Conservation (phyloP, 2,113 vertebrate genomes). For the Neolamprologus falcicula region DNA sequence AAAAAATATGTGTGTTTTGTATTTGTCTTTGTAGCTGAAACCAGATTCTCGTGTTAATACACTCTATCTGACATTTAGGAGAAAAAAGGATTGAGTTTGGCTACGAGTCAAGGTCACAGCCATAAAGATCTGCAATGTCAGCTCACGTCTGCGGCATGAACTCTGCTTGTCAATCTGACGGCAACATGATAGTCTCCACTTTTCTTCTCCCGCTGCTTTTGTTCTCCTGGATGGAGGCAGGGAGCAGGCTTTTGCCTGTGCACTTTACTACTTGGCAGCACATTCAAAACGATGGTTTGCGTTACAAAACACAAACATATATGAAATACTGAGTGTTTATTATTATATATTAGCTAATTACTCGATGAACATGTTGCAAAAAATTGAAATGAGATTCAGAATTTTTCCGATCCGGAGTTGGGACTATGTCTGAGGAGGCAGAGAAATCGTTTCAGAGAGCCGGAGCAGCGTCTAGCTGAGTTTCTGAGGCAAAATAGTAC, state of each 20-base stretch:
- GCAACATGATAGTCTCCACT: conserved; percentile 25
- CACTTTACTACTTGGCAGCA: neutral
- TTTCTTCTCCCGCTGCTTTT: neutral
- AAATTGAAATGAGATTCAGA: neutral
- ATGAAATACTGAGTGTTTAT: neutral
- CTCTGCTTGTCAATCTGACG: neutral
- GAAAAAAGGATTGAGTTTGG: neutral
- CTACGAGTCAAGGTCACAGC: neutral
- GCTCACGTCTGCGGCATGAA: conserved; percentile 5
- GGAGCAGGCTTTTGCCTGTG: neutral
- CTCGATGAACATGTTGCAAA: neutral
- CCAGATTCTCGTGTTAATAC: conserved; percentile 9
- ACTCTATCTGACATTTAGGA: neutral
- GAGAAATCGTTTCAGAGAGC: neutral
- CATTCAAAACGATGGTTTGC: neutral
- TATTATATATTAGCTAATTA: neutral
- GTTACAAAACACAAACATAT: neutral
- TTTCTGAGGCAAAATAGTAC: neutral
- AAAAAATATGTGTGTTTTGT: neutral
- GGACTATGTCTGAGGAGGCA: neutral
- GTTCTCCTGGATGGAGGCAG: neutral
- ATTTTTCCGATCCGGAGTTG: neutral
- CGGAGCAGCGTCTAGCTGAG: neutral
- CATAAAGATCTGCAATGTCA: conserved; percentile 38
- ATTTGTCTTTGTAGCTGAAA: conserved; percentile 5